phyloP scores from a whole-genome alignment of 2,113 vertebrate genomes.

The Seriola rivoliana region DNA sequence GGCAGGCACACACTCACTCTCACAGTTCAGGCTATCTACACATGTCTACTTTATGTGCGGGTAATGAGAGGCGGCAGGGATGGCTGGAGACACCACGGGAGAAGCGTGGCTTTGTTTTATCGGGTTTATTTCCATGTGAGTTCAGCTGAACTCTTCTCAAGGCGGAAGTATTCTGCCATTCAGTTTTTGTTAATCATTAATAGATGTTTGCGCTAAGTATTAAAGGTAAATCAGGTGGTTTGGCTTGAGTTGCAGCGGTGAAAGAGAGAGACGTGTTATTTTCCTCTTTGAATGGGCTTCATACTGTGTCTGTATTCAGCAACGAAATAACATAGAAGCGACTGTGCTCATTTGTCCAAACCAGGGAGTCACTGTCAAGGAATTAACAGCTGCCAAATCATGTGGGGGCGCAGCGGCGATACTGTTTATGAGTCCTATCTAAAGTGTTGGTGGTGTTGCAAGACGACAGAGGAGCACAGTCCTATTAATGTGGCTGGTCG shows the following conservation, averaged over 20 bases:
- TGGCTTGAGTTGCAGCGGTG: background rate
- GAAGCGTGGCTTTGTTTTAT: no score
- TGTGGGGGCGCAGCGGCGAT: background rate
- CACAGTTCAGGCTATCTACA: background rate
- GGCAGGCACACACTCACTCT: background rate
- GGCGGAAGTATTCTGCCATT: slow-evolving; percentile 46
- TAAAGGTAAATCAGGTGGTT: background rate
- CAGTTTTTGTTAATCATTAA: slow-evolving; percentile 54
- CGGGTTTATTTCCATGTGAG: background rate
- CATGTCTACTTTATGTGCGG: background rate
- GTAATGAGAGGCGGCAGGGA: no score
- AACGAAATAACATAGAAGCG: no score
- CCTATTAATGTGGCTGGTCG: background rate
- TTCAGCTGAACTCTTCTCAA: background rate
- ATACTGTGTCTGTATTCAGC: no score
- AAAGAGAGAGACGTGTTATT: no score
- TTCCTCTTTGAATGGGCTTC: background rate
- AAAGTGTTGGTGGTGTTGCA: background rate
- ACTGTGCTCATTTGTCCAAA: background rate
- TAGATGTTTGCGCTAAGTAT: background rate
- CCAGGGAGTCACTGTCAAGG: slow-evolving; percentile 7
- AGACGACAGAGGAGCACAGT: background rate
- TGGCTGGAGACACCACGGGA: no score
- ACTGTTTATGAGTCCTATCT: background rate
- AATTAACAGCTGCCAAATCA: background rate